Percentiles rank a stretch among this genome's conserved stretches.
phyloP scores from a whole-genome alignment of 2,113 vertebrate species.

The Corydoras sp. region DNA sequence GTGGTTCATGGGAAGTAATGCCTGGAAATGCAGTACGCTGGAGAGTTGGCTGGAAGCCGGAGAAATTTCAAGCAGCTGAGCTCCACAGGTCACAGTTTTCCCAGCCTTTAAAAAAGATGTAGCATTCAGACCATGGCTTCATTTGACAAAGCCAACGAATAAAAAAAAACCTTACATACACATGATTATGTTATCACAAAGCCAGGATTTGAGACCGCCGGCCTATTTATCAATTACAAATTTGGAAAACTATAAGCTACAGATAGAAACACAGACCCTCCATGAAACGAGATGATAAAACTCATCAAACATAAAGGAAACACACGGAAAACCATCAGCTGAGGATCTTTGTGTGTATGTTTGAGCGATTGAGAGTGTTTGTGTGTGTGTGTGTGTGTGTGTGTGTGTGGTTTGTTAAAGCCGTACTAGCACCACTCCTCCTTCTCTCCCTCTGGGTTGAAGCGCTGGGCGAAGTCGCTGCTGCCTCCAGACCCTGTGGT shows the following conservation, averaged over 20 bases:
- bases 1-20: slow-evolving; percentile 12
- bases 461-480: slow-evolving; percentile 66
- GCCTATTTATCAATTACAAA: too few relatives aligned
- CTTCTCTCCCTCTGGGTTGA: slow-evolving; percentile 78
- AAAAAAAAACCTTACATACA: slow-evolving; percentile 4
- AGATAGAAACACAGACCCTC: not conserved
- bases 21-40: slow-evolving; percentile 3
- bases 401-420: slow-evolving; percentile 40
- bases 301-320: slow-evolving; percentile 74
- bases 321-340: slow-evolving; percentile 38
- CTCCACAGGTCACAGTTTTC: slow-evolving; percentile 27
- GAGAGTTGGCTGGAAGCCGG: slow-evolving; percentile 15
- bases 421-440: slow-evolving; percentile 92
- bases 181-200: not conserved
- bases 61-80: slow-evolving; percentile 5
- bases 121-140: slow-evolving; percentile 3
- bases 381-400: not conserved
- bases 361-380: slow-evolving; percentile 10
- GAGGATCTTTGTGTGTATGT: slow-evolving; percentile 22
- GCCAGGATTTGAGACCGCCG: too few relatives aligned
- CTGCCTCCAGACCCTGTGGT: slow-evolving; percentile 60
- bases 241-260: too few relatives aligned
- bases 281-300: slow-evolving; percentile 81
- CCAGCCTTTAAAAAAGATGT: not conserved
- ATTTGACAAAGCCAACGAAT: slow-evolving; percentile 14